phyloP scores from a whole-genome alignment of 2,113 vertebrate species.

The Neolamprologus ventralis region DNA sequence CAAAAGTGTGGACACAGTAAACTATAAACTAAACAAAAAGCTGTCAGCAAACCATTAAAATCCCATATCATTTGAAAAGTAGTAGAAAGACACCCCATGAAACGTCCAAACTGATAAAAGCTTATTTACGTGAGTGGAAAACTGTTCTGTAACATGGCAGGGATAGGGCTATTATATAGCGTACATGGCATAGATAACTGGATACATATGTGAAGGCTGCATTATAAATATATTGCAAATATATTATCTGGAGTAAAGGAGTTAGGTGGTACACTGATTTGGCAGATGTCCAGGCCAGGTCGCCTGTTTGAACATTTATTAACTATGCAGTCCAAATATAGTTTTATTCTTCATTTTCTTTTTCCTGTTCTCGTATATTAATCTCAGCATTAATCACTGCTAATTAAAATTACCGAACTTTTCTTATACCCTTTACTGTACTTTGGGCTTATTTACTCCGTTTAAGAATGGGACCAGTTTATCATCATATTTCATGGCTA shows the following conservation, averaged over 20 bases:
- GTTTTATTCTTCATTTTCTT: not conserved
- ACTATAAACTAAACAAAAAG: not conserved
- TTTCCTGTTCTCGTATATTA: not conserved
- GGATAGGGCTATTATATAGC: not conserved
- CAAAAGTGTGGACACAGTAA: not conserved
- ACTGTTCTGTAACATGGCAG: not conserved
- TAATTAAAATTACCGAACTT: not conserved
- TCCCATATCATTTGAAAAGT: not conserved
- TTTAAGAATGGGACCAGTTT: not conserved
- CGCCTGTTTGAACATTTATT: not conserved
- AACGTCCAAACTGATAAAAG: not conserved
- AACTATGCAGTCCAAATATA: not conserved
- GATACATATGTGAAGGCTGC: not conserved
- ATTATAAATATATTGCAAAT: not conserved
- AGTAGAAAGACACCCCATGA: not conserved
- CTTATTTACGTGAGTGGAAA: not conserved
- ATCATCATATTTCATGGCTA: not conserved
- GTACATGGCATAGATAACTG: not conserved
- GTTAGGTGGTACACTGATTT: not conserved
- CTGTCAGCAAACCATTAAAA: not conserved
- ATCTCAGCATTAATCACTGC: not conserved
- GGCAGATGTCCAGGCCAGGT: not conserved
- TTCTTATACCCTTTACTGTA: not conserved
- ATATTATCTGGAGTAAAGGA: not conserved
- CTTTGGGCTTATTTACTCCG: not conserved